phyloP scores from a whole-genome alignment of 2,888 invertebrate species.

The Bimastos eiseni region DNA sequence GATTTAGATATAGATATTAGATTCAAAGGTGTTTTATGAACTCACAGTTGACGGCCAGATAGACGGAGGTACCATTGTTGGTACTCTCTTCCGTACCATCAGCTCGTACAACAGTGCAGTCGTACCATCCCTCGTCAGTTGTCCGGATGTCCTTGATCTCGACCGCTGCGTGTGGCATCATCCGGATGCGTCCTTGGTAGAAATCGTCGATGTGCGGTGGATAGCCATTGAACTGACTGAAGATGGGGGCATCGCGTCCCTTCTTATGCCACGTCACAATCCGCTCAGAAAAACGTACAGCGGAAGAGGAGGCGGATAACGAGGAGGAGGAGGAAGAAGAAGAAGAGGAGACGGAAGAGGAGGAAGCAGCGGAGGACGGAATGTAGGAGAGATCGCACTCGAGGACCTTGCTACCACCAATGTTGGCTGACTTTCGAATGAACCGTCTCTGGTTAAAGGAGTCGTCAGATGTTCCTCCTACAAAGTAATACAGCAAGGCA shows the following conservation, averaged over 20 bases:
- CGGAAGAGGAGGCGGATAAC: slow-evolving; percentile 53
- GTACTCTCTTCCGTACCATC: slow-evolving; percentile 76
- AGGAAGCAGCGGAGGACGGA: slow-evolving; percentile 67
- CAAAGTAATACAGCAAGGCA: neutral
- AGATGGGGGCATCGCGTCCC: slow-evolving; percentile 91
- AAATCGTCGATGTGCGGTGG: slow-evolving; percentile 87
- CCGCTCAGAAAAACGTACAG: slow-evolving; percentile 75
- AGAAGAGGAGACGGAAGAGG: neutral
- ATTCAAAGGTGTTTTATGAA: slow-evolving; percentile 33
- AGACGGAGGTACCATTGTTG: slow-evolving; percentile 91
- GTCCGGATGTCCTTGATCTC: slow-evolving; percentile 92
- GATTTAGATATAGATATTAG: neutral
- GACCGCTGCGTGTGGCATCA: slow-evolving; percentile 69
- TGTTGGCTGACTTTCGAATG: slow-evolving; percentile 22
- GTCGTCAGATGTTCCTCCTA: neutral
- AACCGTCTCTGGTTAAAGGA: neutral
- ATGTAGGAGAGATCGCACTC: slow-evolving; percentile 2
- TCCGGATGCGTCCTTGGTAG: slow-evolving; percentile 37
- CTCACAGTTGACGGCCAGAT: slow-evolving; percentile 91
- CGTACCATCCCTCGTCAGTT: slow-evolving; percentile 94
- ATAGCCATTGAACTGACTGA: slow-evolving; percentile 67
- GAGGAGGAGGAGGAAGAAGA: neutral
- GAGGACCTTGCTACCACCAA: slow-evolving; percentile 8
- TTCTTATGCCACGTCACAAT: slow-evolving; percentile 77
- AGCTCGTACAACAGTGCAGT: slow-evolving; percentile 90